phyloP scores from a whole-genome alignment of 2,113 vertebrate genomes.

The Promerops cafer region DNA sequence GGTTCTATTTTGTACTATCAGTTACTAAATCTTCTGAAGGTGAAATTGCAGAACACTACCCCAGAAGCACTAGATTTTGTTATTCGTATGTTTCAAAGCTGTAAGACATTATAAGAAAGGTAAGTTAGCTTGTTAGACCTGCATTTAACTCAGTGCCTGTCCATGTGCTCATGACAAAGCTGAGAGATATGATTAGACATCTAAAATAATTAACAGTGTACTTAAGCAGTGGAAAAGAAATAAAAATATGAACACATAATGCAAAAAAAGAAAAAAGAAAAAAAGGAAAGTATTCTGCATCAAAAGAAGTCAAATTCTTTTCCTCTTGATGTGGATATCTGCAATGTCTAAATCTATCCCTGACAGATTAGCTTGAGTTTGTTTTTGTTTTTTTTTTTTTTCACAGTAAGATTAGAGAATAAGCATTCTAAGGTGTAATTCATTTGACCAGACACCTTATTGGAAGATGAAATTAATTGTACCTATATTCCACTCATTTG shows the following conservation, averaged over 20 bases:
- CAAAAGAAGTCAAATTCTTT: not conserved
- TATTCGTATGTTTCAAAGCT: not conserved
- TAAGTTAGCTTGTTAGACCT: not conserved
- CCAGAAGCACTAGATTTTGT: not conserved
- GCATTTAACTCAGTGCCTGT: not conserved
- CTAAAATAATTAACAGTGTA: not conserved
- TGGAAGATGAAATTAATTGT: not conserved
- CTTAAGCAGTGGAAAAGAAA: not conserved
- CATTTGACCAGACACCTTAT: not conserved
- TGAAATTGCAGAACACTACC: not conserved
- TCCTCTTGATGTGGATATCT: not conserved
- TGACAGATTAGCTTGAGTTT: not conserved
- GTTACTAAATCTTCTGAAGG: not conserved
- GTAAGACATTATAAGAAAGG: not conserved
- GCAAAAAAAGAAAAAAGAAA: not conserved
- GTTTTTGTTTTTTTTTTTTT: not conserved
- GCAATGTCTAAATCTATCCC: not conserved
- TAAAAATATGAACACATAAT: not conserved
- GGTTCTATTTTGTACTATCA: not conserved
- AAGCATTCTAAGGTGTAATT: not conserved
- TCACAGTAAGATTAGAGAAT: not conserved
- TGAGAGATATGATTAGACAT: not conserved
- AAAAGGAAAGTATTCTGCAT: not conserved
- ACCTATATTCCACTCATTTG: not conserved
- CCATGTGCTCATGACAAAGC: not conserved